Evolutionary conservation across 1,140 invertebrate genomes (phyloP).

Genomic region (Ganaspis sp.): DNA sequence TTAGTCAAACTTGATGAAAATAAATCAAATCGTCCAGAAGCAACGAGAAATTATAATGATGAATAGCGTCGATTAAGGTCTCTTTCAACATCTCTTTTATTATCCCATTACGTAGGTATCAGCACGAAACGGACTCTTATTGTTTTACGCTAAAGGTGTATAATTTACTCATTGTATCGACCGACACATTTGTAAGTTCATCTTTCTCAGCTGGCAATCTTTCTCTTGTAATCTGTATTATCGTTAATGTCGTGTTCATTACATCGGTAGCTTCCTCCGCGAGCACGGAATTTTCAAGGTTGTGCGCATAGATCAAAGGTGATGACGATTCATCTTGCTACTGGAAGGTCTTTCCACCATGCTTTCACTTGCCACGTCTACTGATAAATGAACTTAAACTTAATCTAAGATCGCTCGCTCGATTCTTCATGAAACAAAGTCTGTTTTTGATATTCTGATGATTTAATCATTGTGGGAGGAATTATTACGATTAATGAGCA

Average conservation of each 20-base stretch:
- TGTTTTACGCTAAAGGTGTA: not conserved
- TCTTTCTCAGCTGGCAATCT: not conserved
- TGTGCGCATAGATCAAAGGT: not conserved
- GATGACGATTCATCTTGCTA: conserved; percentile 6
- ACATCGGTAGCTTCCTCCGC: not conserved
- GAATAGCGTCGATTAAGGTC: not conserved
- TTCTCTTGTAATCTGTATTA: not conserved
- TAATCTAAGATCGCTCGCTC: not conserved
- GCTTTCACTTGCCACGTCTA: not conserved
- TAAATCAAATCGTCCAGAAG: not conserved
- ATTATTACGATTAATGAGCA: conserved; percentile 6
- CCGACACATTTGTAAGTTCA: not conserved
- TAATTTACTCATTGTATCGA: not conserved
- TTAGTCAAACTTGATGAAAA: too few relatives aligned
- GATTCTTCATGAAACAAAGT: not conserved
- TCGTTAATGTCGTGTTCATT: not conserved
- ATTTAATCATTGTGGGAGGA: conserved; percentile 1
- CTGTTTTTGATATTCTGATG: not conserved
- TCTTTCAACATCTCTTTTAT: conserved; percentile 8
- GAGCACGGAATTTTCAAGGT: conserved; percentile 5
- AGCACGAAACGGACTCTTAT: not conserved
- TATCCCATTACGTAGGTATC: not conserved
- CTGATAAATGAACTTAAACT: not conserved
- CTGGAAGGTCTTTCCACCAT: not conserved
- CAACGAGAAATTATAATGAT: not conserved